A percentile compares a stretch with the other conserved stretches of the same genome.
Conservation (phyloP, 2,797 vertebrate species). For the Apogon talboti region DNA sequence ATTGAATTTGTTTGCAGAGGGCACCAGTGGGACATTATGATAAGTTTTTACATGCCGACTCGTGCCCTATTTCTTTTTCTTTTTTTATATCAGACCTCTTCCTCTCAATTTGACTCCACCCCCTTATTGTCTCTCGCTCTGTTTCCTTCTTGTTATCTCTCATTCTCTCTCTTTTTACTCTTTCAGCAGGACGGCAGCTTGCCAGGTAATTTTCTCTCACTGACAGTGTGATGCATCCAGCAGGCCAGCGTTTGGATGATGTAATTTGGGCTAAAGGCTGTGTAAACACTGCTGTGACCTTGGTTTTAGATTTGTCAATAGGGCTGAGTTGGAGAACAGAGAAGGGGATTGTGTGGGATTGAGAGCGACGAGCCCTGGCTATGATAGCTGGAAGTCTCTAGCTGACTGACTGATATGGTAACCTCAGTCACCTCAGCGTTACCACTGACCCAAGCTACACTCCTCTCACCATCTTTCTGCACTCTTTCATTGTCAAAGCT, state of each 20-base stretch:
- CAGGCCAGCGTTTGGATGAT: conserved; percentile 74
- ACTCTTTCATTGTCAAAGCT: conserved; percentile 55
- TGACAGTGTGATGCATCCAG: conserved; percentile 67
- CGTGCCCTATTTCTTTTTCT: conserved; percentile 22
- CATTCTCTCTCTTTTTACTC: conserved; percentile 39
- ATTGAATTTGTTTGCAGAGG: conserved; percentile 23
- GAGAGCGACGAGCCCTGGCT: conserved; percentile 60
- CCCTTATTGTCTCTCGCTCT: conserved; percentile 10
- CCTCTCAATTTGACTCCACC: conserved; percentile 26
- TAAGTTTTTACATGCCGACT: conserved; percentile 37
- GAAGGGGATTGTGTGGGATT: conserved; percentile 74
- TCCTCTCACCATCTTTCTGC: conserved; percentile 46
- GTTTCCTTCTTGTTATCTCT: neutral
- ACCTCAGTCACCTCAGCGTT: conserved; percentile 62
- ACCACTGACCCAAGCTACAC: conserved; percentile 63
- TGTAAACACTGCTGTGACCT: conserved; percentile 83
- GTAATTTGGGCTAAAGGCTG: conserved; percentile 83
- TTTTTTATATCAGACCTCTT: conserved; percentile 17
- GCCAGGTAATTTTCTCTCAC: conserved; percentile 73
- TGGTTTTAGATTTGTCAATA: conserved; percentile 82
- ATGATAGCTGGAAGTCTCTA: conserved; percentile 70
- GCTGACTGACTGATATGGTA: conserved; percentile 67
- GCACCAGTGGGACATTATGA: conserved; percentile 39
- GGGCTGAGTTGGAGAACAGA: conserved; percentile 71
- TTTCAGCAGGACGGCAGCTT: conserved; percentile 52